Evolutionary conservation across 64 coral and sea anemone species (phyloP), one percentile per base, ranked within the genome.

Genomic region (Anthopleura sola): DNA sequence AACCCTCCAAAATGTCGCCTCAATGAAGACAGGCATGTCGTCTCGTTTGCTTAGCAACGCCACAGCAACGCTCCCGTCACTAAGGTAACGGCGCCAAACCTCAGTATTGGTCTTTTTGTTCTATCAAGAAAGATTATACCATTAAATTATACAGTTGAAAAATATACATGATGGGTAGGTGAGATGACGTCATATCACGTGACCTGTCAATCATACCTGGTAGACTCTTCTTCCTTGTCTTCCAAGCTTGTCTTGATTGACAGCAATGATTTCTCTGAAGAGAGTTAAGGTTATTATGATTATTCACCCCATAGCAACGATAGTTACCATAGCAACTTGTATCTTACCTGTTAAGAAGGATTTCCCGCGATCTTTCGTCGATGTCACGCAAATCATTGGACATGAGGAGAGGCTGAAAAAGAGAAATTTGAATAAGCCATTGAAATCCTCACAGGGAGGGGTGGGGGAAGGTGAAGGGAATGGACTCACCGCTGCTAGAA

Each of bases 401-500:
- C 94, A 97, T 97, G 6, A 92, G 28, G 4, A 97, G 80, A 57
- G 94, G 94, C 94, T 97, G 68, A 53, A 64, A 50, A 8, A 0
- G n/a, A 69, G 57, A 24, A 5, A 69, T 3, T 32, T 32, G 12
- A 32, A 34, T 11, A 12, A n/a, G 6, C 17, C 14, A 71, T 69
- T 8, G 12, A 71, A 62, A n/a, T n/a, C 6, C 58, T 28, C 0
- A 26, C 1, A 36, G 29, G 66, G 66, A 32, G 66, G 66, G 66
- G 66, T 71, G 66, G 0, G 66, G 14, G 29, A 71, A 17, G 28
- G 34, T 71, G n/a, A n/a, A n/a, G n/a, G n/a, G n/a, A n/a, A n/a
- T n/a, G n/a, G 88, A 85, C 95, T 91, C 82, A 97, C 95, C 50
- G 95, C 82, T 24, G 95, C 95, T 79, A 97, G 78, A 36, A 97